Evolutionary conservation across 2,888 invertebrate species (phyloP).

Genomic region (Tinea pellionella): DNA sequence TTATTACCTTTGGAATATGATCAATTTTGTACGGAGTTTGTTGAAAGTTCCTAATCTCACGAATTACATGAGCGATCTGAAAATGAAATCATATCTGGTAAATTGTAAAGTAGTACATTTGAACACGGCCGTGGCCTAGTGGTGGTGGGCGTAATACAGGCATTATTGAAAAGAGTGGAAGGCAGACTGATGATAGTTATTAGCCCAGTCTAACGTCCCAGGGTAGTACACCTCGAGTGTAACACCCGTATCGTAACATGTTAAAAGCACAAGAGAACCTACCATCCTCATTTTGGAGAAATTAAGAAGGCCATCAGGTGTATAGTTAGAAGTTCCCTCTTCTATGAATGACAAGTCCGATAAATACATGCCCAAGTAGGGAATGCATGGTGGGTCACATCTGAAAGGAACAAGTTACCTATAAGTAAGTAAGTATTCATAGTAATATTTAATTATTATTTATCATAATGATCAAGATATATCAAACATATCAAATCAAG

Average conservation of each 20-base stretch:
- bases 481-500: too few species aligned
- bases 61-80: slow-evolving; percentile 91
- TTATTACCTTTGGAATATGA: slow-evolving; percentile 78
- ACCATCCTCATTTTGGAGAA: slow-evolving; percentile 97
- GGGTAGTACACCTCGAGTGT: too few species aligned
- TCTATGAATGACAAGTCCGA: slow-evolving; percentile 93
- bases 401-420: slow-evolving; percentile 33
- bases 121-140: too few species aligned
- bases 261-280: slow-evolving; percentile 29
- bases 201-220: too few species aligned
- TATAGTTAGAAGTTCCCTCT: slow-evolving; percentile 91
- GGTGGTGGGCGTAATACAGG: too few species aligned
- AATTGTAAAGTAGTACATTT: neutral
- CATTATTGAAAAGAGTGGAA: too few species aligned
- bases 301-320: slow-evolving; percentile 88
- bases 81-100: slow-evolving; percentile 26
- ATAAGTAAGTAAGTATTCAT: too few species aligned
- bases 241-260: too few species aligned
- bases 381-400: slow-evolving; percentile 90
- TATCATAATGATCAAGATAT: too few species aligned
- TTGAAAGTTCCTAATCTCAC: slow-evolving; percentile 91
- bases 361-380: slow-evolving; percentile 88
- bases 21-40: slow-evolving; percentile 93
- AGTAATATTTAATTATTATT: too few species aligned
- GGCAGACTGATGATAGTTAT: too few species aligned